Evolutionary conservation across 1,140 invertebrate species (phyloP), one percentile per base, ranked within the genome.

Genomic region (Aphaenogaster floridana): DNA sequence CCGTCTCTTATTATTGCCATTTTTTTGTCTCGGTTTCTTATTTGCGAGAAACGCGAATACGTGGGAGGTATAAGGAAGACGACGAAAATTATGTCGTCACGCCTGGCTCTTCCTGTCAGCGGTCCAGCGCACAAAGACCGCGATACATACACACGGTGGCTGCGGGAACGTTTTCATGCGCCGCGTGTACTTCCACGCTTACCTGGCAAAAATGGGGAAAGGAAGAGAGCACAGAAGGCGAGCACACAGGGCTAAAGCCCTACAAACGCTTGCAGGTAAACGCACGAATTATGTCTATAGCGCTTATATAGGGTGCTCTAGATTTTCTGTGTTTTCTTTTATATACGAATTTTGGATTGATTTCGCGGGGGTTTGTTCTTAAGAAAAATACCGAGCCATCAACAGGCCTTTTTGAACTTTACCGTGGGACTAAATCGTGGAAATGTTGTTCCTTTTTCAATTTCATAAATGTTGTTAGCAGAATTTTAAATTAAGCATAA

Each of bases 241-340:
- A 74, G 76, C 28, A 52, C n/a, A 54, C 17, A 39, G 48, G 57
- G 39, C n/a, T 28, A 11, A 57, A 69, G 48, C 48, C 48, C 54
- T 74, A 57, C 54, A 36, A 39, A 28, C 39, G 83, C 74, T 76
- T 77, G 77, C 69, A 89, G 88, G 90, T 91, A 89, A 86, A 81
- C 77, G 86, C 81, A 71, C 77, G 84, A 86, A 90, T 91, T 90
- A 86, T 89, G 86, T 86, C 77, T 88, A 87, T 74, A 77, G 69
- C 34, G 21, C 54, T 7, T 74, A 21, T 61, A 74, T 8, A 74
- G 68, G 80, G 54, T 74, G 80, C 45, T 59, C 45, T 34, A 15
- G 15, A 68, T 39, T 17, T 50, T 21, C 15, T 36, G 7, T 36
- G 15, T 13, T n/a, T 48, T 4, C 15, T 52, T 36, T 15, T 28